Percentiles rank a stretch among this genome's conserved stretches.
Conservation (phyloP, 2,113 vertebrate species). For the Mixornis gularis region DNA sequence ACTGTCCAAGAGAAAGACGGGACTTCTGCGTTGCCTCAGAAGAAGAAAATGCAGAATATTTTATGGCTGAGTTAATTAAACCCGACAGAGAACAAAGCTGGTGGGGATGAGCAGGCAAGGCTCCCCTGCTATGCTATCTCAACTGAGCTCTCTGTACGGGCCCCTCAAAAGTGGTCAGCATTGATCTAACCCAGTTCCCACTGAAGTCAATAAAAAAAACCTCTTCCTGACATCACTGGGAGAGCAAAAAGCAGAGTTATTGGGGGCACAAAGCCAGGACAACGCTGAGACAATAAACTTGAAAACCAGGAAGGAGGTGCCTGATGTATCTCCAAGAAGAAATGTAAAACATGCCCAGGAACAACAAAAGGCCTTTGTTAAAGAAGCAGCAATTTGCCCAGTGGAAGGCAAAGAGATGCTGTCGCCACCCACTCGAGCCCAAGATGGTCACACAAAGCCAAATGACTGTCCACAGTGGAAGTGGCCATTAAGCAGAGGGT, state of each 20-base stretch:
- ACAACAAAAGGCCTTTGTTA: constrained; percentile 26
- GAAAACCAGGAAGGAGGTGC: neutral
- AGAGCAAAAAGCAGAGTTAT: neutral
- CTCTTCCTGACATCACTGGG: neutral
- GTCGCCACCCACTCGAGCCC: neutral
- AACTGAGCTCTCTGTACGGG: neutral
- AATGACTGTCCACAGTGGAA: neutral
- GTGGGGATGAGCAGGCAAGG: neutral
- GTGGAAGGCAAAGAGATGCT: neutral
- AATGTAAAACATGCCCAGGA: constrained; percentile 4
- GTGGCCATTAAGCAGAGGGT: neutral
- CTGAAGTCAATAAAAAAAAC: neutral
- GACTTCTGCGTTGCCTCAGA: neutral
- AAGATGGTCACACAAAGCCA: neutral
- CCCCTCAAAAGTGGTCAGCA: neutral
- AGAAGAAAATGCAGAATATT: constrained; percentile 25
- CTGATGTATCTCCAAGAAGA: constrained; percentile 7
- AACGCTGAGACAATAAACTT: constrained; percentile 8
- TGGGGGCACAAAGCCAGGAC: neutral
- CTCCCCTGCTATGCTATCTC: constrained; percentile 1
- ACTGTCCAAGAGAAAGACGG: neutral
- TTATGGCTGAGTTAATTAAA: constrained; percentile 9
- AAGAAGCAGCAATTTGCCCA: neutral
- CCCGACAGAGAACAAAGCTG: constrained; percentile 4
- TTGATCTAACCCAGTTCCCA: constrained; percentile 25